Conservation (phyloP, 2,888 invertebrate species). For the Liodrosophila aerea region DNA sequence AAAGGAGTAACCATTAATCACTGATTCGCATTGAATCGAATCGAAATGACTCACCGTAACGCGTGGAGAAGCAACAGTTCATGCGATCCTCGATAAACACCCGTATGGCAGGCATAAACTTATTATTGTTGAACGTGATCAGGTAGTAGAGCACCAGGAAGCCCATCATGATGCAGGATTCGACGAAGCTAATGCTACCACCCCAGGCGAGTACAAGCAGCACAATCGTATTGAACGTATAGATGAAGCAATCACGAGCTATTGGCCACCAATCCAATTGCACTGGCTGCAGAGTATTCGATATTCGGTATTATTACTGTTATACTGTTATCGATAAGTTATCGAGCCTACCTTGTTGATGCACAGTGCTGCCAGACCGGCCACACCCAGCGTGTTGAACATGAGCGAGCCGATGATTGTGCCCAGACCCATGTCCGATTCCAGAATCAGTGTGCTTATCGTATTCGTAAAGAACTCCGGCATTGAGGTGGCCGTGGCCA, state of each 20-base stretch:
- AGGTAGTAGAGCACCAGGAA: conserved; percentile 90
- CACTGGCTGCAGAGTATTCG: conserved; percentile 85
- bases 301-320: too few species aligned
- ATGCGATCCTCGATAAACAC: conserved; percentile 81
- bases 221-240: conserved; percentile 87
- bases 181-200: conserved; percentile 90
- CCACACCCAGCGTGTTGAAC: conserved; percentile 93
- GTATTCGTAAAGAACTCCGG: conserved; percentile 97
- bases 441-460: conserved; percentile 92
- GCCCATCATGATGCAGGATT: conserved; percentile 88
- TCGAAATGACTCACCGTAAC: conserved; percentile 78
- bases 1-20: not conserved
- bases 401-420: conserved; percentile 94
- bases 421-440: conserved; percentile 93
- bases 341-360: conserved; percentile 87
- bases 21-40: too few species aligned
- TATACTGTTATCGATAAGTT: too few species aligned
- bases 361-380: conserved; percentile 90
- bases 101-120: conserved; percentile 82
- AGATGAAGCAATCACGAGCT: conserved; percentile 90
- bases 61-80: conserved; percentile 81
- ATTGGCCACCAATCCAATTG: conserved; percentile 91
- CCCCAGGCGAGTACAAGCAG: conserved; percentile 91
- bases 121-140: conserved; percentile 87
- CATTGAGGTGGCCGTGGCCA: conserved; percentile 97